Percentiles rank a stretch among this genome's conserved stretches.
Conservation (phyloP, 2,797 vertebrate species). For the Takifugu ocellatus region DNA sequence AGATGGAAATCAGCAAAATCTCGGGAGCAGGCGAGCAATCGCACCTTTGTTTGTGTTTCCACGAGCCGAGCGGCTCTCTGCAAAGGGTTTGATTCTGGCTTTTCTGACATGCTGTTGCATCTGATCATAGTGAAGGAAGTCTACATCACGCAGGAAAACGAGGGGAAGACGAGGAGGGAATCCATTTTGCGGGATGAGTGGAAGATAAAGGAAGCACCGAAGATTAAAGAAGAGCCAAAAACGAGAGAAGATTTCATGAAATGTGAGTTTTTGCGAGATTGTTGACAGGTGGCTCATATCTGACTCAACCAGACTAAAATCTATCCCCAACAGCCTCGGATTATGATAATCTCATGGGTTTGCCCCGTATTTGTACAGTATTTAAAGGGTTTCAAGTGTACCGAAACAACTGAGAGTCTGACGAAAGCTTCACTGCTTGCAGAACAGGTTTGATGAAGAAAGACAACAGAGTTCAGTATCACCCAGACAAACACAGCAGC, state of each 20-base stretch:
- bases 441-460: conserved; percentile 60
- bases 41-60: conserved; percentile 1
- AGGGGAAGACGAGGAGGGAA: conserved; percentile 56
- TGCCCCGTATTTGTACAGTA: too few species aligned
- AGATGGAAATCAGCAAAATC: conserved; percentile 72
- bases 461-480: conserved; percentile 18
- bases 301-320: too few species aligned
- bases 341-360: too few species aligned
- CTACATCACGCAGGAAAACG: conserved; percentile 68
- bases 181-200: conserved; percentile 51
- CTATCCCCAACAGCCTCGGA: too few species aligned
- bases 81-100: too few species aligned
- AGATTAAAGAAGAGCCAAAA: conserved; percentile 20
- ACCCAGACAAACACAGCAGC: conserved; percentile 48
- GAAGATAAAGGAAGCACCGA: conserved; percentile 7
- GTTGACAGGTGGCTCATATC: neutral
- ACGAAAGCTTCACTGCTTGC: conserved; percentile 20
- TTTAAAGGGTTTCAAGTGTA: neutral
- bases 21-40: conserved; percentile 64
- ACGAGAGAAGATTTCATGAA: conserved; percentile 70
- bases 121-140: conserved; percentile 72
- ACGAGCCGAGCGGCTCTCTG: neutral
- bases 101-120: neutral
- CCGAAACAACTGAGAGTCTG: conserved; percentile 28
- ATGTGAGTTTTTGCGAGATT: conserved; percentile 59